These are phyloP conservation scores for Brotogeris chrysoptera DNA, from an alignment of 2,797 vertebrate genomes.

Conservation along the genomic window DNA sequence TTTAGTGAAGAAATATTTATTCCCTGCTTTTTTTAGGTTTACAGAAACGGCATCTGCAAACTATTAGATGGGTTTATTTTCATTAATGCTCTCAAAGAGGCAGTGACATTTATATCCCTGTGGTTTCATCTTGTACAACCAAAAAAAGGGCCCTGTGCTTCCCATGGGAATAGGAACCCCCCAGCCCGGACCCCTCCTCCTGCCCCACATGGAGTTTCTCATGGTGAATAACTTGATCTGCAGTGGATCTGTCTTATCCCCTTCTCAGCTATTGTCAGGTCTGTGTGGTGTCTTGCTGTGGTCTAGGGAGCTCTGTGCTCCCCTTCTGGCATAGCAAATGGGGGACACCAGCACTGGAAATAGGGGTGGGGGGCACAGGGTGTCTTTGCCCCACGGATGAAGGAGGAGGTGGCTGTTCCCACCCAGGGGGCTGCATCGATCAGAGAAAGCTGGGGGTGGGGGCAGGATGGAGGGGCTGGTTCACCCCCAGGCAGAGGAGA, in stretches of 20 bases:
- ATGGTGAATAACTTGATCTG: background rate
- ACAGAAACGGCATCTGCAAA: conserved; percentile 68
- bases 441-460: background rate
- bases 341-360: background rate
- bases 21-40: conserved; percentile 61
- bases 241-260: background rate
- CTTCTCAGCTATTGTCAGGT: background rate
- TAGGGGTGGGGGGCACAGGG: background rate
- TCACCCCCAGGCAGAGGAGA: background rate
- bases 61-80: conserved; percentile 75
- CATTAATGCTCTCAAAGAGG: conserved; percentile 66
- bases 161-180: conserved; percentile 58
- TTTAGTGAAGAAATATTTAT: conserved; percentile 51
- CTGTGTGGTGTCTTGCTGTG: rapidly evolving
- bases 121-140: conserved; percentile 28
- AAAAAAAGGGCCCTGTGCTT: conserved; percentile 44
- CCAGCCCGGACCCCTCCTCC: background rate
- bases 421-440: rapidly evolving
- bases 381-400: background rate
- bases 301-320: background rate
- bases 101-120: conserved; percentile 66
- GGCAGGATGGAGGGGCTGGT: background rate
- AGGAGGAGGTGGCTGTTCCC: background rate
- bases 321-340: background rate
- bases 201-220: background rate